Evolutionary conservation across 2,797 vertebrate species (phyloP), one percentile per base, ranked within the genome.

Genomic region (Poecilia velifera): DNA sequence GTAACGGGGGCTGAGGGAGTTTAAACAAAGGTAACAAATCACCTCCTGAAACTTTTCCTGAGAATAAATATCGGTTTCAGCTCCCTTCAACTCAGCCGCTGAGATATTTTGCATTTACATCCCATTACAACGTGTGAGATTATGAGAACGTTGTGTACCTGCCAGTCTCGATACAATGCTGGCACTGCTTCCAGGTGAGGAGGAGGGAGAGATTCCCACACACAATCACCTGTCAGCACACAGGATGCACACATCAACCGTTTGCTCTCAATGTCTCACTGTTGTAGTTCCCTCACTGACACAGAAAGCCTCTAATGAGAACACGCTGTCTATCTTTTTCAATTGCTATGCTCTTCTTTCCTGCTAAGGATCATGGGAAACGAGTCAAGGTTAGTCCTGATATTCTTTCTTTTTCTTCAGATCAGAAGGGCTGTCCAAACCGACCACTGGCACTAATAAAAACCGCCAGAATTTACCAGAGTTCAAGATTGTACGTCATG

Each of bases 21-120:
- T 43, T 68, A 75, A 76, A 39, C 57, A 53, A 53, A 36, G 18
- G 34, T 39, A 51, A 76, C 46, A 22, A 31, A 62, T 76, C 28
- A 13, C 75, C 62, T 68, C 7, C 34, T 12, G 8, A 62, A 43
- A 59, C 20, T 1, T 51, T 62, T 64, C 77, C 43, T 28, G 55
- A 25, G 18, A 25, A 47, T 53, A 18, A 72, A 46, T 71, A 43
- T 73, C 45, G 28, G 57, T 47, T 49, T 36, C 31, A 43, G 39
- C 49, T 39, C 73, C 49, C 80, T 74, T 66, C 70, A n/a, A 0
- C 45, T 70, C 22, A 3, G 57, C 79, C 87, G 70, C 13, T 20
- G 70, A 86, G 82, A 84, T 81, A 76, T 87, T 88, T 83, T 71
- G 83, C 82, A 87, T 88, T 82, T 86, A 89, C 88, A 90, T 88